phyloP scores from a whole-genome alignment of 2,113 vertebrate species.

The Prionailurus viverrinus region DNA sequence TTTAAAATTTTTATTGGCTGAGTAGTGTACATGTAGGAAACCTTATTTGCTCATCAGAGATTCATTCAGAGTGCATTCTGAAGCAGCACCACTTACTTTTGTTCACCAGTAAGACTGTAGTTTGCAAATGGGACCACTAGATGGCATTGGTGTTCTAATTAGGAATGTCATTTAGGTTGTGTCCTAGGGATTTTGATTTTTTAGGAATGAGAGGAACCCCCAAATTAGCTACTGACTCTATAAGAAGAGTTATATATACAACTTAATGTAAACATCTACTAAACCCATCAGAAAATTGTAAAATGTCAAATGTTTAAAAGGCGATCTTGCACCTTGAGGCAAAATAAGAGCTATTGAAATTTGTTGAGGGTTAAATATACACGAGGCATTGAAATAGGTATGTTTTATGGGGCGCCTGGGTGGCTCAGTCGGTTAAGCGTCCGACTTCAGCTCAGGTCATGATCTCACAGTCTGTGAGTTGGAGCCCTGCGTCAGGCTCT shows the following conservation, averaged over 20 bases:
- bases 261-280: not conserved
- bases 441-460: too few species aligned
- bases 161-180: conserved; percentile 51
- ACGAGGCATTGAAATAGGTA: not conserved
- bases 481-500: too few species aligned
- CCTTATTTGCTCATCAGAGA: not conserved
- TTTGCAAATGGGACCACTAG: conserved; percentile 51
- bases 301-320: not conserved
- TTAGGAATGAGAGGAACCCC: conserved; percentile 34
- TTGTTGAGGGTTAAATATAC: not conserved
- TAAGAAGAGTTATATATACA: not conserved
- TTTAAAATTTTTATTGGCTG: not conserved
- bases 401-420: not conserved
- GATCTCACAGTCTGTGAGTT: too few species aligned
- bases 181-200: not conserved
- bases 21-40: not conserved
- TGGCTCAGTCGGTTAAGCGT: too few species aligned
- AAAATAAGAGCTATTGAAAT: not conserved
- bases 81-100: not conserved
- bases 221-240: not conserved
- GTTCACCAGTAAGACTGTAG: not conserved
- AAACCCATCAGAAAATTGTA: not conserved
- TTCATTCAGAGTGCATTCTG: not conserved
- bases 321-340: not conserved
- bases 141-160: conserved; percentile 76